Base-by-base conservation (phyloP, 2,113 vertebrate species). In the Butorides virescens region DNA sequence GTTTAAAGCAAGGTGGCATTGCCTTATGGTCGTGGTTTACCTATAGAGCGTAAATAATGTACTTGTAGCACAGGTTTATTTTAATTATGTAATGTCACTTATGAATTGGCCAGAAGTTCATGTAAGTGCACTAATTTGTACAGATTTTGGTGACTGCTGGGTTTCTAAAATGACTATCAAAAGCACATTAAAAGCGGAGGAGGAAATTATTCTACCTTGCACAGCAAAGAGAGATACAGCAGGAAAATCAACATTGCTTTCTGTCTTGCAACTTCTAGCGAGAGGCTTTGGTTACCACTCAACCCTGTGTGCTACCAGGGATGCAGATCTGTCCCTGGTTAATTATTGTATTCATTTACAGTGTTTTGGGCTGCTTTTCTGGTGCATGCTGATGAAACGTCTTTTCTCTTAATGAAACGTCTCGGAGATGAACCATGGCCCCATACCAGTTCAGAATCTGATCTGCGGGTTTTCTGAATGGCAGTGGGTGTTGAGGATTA, bases 381-480 rank as follows among this genome's bases (percentile, higher is more conserved):
- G 58, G 46, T 34, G 19, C 3, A 7, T 0, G 2, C 13, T 49
- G 10, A 10, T 82, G 42, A 44, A 44, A 44, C 42, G 6, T 44
- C 42, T 44, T 44, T 23, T 53, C 58, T 66, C 4, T 32, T 46
- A 58, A 21, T 53, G 10, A 55, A 65, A 16, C 2, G 1, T 25
- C 68, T 65, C 0, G 0, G 29, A 63, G 50, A 22, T n/a, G 52
- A 68, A 34, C 55, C 13, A 12, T 5, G 7, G n/a, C 11, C 22
- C 10, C 15, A 8, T 16, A 47, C 30, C 11, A n/a, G 27, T 20
- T 65, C 46, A 81, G 50, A 36, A 30, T 66, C 26, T 59, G 68
- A 44, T 49, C 39, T 42, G 10, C 6, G 4, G 16, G 30, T 47
- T 89, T 84, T 63, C 53, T 32, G 14, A 58, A 56, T 21, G 37